Conservation (phyloP, 2,888 invertebrate genomes). For the Lepidochrysops patricia region DNA sequence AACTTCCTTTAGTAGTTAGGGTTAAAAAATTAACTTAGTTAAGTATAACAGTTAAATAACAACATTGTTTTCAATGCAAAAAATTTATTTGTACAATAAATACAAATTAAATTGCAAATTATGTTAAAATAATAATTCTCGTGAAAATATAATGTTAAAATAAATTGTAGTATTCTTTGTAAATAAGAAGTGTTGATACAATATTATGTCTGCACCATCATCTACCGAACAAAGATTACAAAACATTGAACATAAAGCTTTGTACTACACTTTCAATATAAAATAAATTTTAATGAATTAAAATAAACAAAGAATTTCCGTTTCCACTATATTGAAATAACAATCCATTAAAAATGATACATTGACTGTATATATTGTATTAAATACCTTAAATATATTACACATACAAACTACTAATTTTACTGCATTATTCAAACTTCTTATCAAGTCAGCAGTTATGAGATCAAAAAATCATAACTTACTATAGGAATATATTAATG, state of each 20-base stretch:
- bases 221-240: conserved; percentile 29
- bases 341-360: conserved; percentile 22
- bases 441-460: conserved; percentile 43
- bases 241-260: conserved; percentile 33
- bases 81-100: conserved; percentile 73
- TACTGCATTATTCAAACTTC: conserved; percentile 16
- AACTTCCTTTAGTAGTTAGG: neutral
- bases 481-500: conserved; percentile 19
- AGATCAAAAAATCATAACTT: conserved; percentile 43
- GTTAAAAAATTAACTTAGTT: neutral
- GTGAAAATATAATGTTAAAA: conserved; percentile 56
- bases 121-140: conserved; percentile 65
- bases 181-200: conserved; percentile 11
- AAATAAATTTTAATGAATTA: conserved; percentile 26
- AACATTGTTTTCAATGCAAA: conserved; percentile 50
- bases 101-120: conserved; percentile 71
- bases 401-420: conserved; percentile 16
- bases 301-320: neutral
- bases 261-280: conserved; percentile 63
- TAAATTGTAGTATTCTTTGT: conserved; percentile 18
- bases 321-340: conserved; percentile 1
- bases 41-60: conserved; percentile 29
- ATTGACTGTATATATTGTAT: conserved; percentile 24
- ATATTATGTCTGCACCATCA: conserved; percentile 40
- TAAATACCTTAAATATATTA: conserved; percentile 29